Evolutionary conservation across 2,888 invertebrate genomes (phyloP).

Genomic region (Arge pagana): DNA sequence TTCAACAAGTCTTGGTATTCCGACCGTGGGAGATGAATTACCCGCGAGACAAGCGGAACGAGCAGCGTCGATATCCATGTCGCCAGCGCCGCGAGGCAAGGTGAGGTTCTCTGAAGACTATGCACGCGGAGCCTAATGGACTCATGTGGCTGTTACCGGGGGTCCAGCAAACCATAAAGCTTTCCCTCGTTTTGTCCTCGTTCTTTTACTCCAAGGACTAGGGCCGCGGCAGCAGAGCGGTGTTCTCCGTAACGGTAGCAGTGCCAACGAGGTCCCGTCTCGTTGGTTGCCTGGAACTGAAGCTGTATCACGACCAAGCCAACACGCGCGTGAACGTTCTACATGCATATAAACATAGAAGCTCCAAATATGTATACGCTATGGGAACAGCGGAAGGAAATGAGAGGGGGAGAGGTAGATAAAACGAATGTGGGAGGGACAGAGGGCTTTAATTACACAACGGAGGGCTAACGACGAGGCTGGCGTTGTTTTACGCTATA

Average conservation of each 20-base stretch:
- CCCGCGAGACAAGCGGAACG: too few species aligned
- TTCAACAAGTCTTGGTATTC: too few species aligned
- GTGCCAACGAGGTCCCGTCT: too few species aligned
- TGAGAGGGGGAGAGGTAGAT: background rate
- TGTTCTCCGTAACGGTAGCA: background rate
- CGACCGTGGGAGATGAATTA: too few species aligned
- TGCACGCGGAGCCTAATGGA: constrained; percentile 23
- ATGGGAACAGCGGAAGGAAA: too few species aligned
- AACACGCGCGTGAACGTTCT: background rate
- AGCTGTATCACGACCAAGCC: background rate
- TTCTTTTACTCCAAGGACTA: background rate
- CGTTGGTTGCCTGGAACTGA: background rate
- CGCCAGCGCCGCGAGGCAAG: too few species aligned
- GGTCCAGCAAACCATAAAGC: constrained; percentile 32
- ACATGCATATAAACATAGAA: too few species aligned
- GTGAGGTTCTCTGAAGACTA: too few species aligned
- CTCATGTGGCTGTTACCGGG: constrained; percentile 37
- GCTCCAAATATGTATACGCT: too few species aligned
- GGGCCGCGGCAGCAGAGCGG: background rate
- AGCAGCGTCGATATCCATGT: too few species aligned
- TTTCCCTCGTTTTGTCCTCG: constrained; percentile 18
- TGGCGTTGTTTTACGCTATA: constrained; percentile 11
- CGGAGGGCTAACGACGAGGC: constrained; percentile 9
- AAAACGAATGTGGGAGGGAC: constrained; percentile 21
- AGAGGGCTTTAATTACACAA: constrained; percentile 28